Conservation (phyloP, 2,113 vertebrate species). For the Podarcis cretensis region DNA sequence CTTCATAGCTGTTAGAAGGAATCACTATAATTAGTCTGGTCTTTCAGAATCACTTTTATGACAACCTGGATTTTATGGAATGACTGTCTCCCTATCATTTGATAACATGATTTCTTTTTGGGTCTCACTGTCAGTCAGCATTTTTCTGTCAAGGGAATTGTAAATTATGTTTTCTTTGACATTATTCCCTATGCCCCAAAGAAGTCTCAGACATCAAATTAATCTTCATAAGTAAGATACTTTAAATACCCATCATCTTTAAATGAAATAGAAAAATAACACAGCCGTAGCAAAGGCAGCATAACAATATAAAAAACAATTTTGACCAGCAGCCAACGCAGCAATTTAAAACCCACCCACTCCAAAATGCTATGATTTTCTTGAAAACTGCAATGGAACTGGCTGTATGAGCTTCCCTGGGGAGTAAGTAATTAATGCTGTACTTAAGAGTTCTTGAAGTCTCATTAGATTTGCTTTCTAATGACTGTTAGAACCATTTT, state of each 20-base stretch:
- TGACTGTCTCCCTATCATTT: neutral
- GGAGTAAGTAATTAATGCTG: conserved; percentile 2
- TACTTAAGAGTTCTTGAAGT: neutral
- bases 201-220: neutral
- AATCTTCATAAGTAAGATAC: neutral
- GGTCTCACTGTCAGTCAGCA: neutral
- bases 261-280: neutral
- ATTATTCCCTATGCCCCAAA: neutral
- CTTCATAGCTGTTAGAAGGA: neutral
- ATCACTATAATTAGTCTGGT: neutral
- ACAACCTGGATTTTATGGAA: neutral
- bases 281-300: neutral
- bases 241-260: neutral
- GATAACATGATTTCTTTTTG: neutral
- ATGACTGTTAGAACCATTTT: neutral
- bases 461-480: conserved; percentile 13
- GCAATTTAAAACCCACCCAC: neutral
- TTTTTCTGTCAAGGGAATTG: neutral
- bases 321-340: neutral
- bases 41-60: neutral
- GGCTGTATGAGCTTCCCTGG: neutral
- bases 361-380: neutral
- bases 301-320: neutral
- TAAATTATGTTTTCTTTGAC: neutral
- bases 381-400: neutral